These are phyloP conservation scores for cattle (Bos taurus) DNA, from an alignment of 2,113 vertebrate genomes.

Conservation along the genomic window ARS-UCD2.0 NC_037328.1:157336501-157337000, in stretches of 20 bases:
- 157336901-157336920: not conserved
- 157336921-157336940: not conserved
- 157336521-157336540: not conserved
- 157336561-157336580: not conserved
- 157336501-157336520: not conserved
- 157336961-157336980: slow-evolving; percentile 56
- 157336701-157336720: not conserved
- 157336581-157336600: not conserved
- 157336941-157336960: slow-evolving; percentile 31
- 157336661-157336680: not conserved
- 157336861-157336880: slow-evolving; percentile 64
- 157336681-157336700: not conserved
- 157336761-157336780: not conserved
- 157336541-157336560: not conserved
- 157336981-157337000: slow-evolving; percentile 51
- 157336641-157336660: not conserved
- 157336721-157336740: not conserved
- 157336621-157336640: not conserved
- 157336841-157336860: slow-evolving; percentile 48
- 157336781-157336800: not conserved
- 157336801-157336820: slow-evolving; percentile 22
- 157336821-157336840: not conserved
- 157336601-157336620: not conserved
- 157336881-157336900: slow-evolving; percentile 1
- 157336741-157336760: not conserved